These are phyloP conservation scores for Eleutherodactylus coqui DNA, from an alignment of 2,797 vertebrate species.

Conservation along the genomic window DNA sequence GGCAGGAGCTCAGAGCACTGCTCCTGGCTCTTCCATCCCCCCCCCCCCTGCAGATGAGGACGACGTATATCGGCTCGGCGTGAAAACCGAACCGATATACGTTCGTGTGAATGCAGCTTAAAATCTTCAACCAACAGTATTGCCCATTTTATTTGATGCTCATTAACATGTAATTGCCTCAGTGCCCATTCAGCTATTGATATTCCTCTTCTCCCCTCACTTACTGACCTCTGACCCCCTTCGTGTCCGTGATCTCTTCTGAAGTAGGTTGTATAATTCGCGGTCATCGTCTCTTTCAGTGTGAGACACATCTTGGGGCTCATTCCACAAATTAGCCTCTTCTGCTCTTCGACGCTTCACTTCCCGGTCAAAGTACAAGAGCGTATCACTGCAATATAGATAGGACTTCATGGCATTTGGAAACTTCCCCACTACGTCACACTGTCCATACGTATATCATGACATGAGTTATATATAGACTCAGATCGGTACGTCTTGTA, in stretches of 20 bases:
- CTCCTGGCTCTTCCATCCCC: too few species aligned
- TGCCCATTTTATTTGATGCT: neutral
- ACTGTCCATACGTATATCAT: neutral
- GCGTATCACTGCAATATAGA: constrained; percentile 70
- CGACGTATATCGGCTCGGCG: too few species aligned
- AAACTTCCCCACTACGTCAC: neutral
- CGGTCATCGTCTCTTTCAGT: constrained; percentile 81
- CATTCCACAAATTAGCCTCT: constrained; percentile 84
- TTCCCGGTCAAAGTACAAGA: constrained; percentile 82
- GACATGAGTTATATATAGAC: neutral
- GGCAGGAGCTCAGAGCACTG: too few species aligned
- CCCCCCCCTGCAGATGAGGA: too few species aligned
- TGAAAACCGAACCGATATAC: too few species aligned
- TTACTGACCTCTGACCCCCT: constrained; percentile 78
- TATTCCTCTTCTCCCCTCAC: neutral
- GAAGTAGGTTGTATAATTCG: constrained; percentile 76
- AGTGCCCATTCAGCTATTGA: neutral
- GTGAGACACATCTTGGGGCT: constrained; percentile 81
- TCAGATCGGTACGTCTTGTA: neutral
- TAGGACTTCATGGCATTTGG: neutral
- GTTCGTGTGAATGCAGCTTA: too few species aligned
- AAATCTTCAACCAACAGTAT: neutral
- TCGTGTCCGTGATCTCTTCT: constrained; percentile 77
- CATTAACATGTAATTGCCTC: too few species aligned
- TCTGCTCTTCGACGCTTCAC: constrained; percentile 81